phyloP scores from a whole-genome alignment of 37 sponge, comb jelly and placozoan species.

The Crambe crambe region DNA sequence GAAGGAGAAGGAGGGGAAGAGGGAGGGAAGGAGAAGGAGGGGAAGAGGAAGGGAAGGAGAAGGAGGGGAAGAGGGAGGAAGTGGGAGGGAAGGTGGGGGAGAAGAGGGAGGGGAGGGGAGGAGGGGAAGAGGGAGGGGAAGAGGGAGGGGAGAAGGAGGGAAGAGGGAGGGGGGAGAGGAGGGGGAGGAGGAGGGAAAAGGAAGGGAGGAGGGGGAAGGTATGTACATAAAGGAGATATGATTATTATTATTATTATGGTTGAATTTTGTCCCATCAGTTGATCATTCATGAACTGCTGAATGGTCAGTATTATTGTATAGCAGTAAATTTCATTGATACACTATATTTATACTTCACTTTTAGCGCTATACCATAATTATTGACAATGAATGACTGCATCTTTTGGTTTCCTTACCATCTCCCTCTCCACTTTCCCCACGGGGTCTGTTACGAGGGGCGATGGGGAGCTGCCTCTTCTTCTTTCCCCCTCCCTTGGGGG shows the following conservation, averaged over 20 bases:
- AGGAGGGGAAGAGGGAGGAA: neutral
- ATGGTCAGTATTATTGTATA: no score
- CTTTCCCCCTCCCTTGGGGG: slow-evolving; percentile 24
- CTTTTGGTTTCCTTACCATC: neutral
- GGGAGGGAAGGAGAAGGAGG: neutral
- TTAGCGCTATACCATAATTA: no score
- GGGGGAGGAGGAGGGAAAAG: no score
- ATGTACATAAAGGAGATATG: no score
- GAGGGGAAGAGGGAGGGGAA: neutral
- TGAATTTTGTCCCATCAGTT: no score
- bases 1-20: neutral
- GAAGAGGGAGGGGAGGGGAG: neutral
- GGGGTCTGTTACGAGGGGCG: slow-evolving; percentile 8
- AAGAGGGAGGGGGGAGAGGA: no score
- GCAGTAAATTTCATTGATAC: no score
- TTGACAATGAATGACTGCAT: neutral
- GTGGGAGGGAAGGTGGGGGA: neutral
- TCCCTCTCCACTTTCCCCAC: neutral
- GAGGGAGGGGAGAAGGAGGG: neutral
- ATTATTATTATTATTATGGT: no score
- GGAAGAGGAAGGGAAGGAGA: neutral
- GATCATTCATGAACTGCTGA: no score
- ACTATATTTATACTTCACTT: no score
- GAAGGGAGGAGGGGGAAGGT: no score
- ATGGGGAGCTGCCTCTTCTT: slow-evolving; percentile 46